Evolutionary conservation across 2,888 invertebrate species (phyloP).

Genomic region (Ctenicera cuprea): DNA sequence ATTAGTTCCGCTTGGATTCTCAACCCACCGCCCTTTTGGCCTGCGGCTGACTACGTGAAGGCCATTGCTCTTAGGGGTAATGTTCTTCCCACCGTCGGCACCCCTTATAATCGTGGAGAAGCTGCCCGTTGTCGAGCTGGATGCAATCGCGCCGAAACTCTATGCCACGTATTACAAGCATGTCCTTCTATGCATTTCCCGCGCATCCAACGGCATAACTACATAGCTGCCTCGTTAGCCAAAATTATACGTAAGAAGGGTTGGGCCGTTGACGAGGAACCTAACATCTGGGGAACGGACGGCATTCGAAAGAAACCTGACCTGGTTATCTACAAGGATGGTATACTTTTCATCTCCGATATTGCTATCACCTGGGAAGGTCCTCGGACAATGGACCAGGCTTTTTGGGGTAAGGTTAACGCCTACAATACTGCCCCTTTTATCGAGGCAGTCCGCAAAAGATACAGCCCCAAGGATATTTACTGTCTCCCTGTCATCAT

Average conservation of each 20-base stretch:
- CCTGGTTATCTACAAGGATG: background rate
- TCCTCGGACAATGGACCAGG: background rate
- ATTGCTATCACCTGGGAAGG: background rate
- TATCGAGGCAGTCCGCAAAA: background rate
- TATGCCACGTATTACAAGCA: conserved; percentile 58
- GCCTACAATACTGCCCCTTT: background rate
- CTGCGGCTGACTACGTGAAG: conserved; percentile 58
- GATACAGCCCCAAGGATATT: background rate
- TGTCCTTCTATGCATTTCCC: conserved; percentile 56
- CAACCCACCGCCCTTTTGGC: conserved; percentile 56
- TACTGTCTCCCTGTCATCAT: background rate
- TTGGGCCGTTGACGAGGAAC: background rate
- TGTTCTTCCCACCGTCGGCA: conserved; percentile 57
- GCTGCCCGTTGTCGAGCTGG: conserved; percentile 53
- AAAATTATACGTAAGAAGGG: background rate
- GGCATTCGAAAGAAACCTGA: background rate
- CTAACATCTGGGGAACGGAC: background rate
- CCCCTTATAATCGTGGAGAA: conserved; percentile 48
- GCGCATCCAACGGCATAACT: conserved; percentile 54
- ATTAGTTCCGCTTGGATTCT: conserved; percentile 37
- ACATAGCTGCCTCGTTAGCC: background rate
- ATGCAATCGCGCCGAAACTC: conserved; percentile 54
- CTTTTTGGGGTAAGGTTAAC: background rate
- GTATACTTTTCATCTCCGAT: background rate
- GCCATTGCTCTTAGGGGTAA: conserved; percentile 58